Base-by-base conservation (phyloP, 2,888 invertebrate genomes). In the Pandemis heparana region DNA sequence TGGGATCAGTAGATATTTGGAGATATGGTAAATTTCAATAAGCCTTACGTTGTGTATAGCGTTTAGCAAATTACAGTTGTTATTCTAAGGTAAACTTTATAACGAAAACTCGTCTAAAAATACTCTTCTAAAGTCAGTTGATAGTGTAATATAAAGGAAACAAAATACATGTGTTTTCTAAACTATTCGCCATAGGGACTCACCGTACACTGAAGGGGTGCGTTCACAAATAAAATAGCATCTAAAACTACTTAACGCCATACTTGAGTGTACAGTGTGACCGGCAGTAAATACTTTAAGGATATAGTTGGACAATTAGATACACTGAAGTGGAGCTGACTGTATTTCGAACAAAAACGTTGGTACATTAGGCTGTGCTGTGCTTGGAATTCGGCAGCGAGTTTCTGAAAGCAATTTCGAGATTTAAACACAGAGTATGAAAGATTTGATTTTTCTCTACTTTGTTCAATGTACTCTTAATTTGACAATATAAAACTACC, bases 61-160 rank as follows among this genome's bases (percentile, higher is more conserved):
- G 85, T 86, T 85, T 84, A 85, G 80, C 79, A 79, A 77, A 80
- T 77, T 77, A 77, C 77, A 76, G 80, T 79, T 81, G 85, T 84
- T 80, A 82, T 84, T 84, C 80, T 82, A 88, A 86, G 85, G 87
- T 91, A 90, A 84, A 87, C 82, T 85, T 81, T 82, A 89, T 87
- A 92, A 92, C 92, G 86, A 93, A 92, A 90, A 90, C 86, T 93
- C 86, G 85, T 94, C 93, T 94, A 94, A 94, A 94, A 94, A 93
- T 93, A 93, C 88, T 86, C 87, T 90, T 91, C 63, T 87, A 81
- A 80, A 80, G 79, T 84, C 81, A 12, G 64, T 68, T 64, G 64
- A 69, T 73, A 63, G 62, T 62, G 53, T n/a, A 68, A 53, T 53
- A 53, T 53, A 53, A 53, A 18, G 65, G 56, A 56, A 72, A 72